These are phyloP conservation scores for Actias luna DNA, from an alignment of 2,888 invertebrate species.

Conservation along the genomic window DNA sequence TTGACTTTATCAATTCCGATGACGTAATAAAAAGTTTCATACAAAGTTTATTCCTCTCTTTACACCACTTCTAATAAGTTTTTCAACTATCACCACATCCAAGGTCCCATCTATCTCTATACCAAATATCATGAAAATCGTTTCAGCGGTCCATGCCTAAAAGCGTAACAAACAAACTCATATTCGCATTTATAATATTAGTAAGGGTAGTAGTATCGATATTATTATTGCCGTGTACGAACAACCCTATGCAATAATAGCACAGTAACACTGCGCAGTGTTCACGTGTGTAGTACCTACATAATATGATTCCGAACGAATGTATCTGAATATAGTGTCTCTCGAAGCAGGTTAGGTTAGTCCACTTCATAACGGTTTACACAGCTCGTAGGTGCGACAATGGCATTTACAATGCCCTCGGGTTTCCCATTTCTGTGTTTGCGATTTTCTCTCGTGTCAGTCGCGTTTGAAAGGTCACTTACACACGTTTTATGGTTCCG, in stretches of 20 bases:
- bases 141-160: no score
- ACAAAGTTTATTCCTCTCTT: no score
- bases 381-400: constrained; percentile 42
- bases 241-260: not conserved
- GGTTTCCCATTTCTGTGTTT: constrained; percentile 35
- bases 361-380: constrained; percentile 40
- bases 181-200: no score
- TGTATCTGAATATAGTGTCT: constrained; percentile 11
- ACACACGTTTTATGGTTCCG: not conserved
- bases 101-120: no score
- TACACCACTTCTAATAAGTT: no score
- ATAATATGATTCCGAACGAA: constrained; percentile 10
- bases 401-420: constrained; percentile 40
- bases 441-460: constrained; percentile 22
- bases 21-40: no score
- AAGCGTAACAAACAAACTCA: no score
- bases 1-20: no score
- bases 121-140: no score
- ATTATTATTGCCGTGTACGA: not conserved
- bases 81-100: no score
- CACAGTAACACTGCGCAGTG: not conserved
- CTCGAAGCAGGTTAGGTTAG: constrained; percentile 39
- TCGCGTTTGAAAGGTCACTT: constrained; percentile 2
- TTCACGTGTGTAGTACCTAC: not conserved
- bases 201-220: not conserved